Evolutionary conservation across 2,888 invertebrate species (phyloP), one percentile per base, ranked within the genome.

Genomic region (Xestia c-nigrum): DNA sequence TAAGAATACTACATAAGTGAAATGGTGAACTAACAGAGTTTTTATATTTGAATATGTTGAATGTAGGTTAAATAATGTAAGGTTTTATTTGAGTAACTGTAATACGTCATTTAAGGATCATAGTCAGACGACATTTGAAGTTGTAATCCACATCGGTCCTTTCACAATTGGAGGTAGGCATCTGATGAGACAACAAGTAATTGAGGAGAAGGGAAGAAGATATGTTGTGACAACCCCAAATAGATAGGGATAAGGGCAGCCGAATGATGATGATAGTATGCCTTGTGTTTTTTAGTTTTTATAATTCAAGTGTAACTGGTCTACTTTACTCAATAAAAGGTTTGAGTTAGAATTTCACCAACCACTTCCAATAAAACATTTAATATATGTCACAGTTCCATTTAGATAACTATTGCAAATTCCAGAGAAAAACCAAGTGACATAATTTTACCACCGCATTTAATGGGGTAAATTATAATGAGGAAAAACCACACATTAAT

Each of bases 361-460:
- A 69, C n/a, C 24, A 40, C 46, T 43, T 5, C 38, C 5, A 50
- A 31, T n/a, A 21, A 3, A 40, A 16, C 24, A n/a, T 43, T 69
- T 31, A 52, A 10, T 46, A 43, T 57, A 16, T 31, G 31, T 21
- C 24, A 31, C 31, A 31, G 24, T 50, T 31, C 50, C 19, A 52
- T 19, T 31, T 24, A 21, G 6, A n/a, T 64, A 19, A 9, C 3
- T 24, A 64, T 59, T 47, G 12, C 24, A 9, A n/a, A 4, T 74
- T 50, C 12, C 46, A 57, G 21, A n/a, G 19, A 43, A 74, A 72
- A 76, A 31, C 59, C 43, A 24, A 52, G 24, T 47, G 46, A 55
- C 24, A 68, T 55, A 24, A 76, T 76, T 77, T 68, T 24, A 68
- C 38, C 43, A 19, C 47, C 21, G 38, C 10, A 21, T 55, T 52